These are phyloP conservation scores for Anolis apletophallus DNA, from an alignment of 2,797 vertebrate species.

Conservation along the genomic window DNA sequence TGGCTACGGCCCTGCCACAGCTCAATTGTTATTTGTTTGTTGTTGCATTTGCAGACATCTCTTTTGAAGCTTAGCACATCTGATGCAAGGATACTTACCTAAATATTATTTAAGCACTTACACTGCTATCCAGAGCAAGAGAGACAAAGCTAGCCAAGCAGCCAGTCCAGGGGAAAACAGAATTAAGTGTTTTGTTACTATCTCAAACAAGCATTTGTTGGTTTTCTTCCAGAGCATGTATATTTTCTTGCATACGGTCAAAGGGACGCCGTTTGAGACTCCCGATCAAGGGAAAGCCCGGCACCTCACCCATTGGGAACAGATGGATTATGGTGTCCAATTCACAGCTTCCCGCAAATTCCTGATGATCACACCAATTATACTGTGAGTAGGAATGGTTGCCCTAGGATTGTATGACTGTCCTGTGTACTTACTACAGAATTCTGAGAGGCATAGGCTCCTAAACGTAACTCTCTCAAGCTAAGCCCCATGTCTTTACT, in stretches of 20 bases:
- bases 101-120: too few species aligned
- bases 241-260: conserved; percentile 95
- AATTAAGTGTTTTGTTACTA: too few species aligned
- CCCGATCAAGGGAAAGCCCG: conserved; percentile 96
- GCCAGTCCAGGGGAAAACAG: background rate
- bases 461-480: fast-evolving
- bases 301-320: conserved; percentile 97
- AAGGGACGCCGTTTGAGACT: conserved; percentile 96
- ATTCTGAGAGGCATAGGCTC: background rate
- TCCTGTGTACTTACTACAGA: background rate
- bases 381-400: conserved; percentile 85
- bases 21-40: background rate
- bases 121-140: too few species aligned
- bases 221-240: conserved; percentile 90
- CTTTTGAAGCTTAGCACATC: background rate
- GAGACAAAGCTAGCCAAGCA: too few species aligned
- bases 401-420: too few species aligned
- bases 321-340: conserved; percentile 98
- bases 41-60: background rate
- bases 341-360: conserved; percentile 97
- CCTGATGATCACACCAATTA: conserved; percentile 96
- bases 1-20: too few species aligned
- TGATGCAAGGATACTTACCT: background rate
- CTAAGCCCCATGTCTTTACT: background rate
- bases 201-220: background rate